Base-by-base conservation (phyloP, 2,797 vertebrate species). In the Eleutherodactylus coqui region DNA sequence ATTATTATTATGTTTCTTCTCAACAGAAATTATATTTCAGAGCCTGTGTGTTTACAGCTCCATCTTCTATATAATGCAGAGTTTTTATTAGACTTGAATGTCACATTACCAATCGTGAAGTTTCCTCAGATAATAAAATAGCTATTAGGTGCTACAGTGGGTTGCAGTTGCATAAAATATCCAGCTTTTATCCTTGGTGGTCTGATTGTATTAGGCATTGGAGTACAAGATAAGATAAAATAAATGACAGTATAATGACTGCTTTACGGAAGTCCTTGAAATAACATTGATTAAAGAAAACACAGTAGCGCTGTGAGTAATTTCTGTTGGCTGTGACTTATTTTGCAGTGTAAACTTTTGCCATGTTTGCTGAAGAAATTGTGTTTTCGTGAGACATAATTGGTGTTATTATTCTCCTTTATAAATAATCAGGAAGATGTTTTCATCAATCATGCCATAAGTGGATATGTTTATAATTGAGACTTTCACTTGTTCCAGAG, bases 71-170 rank as follows among this genome's bases (percentile, higher is more conserved):
- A 53, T 82, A n/a, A 38, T 53, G 38, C 4, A 49, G 36, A 34
- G 1, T 53, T 70, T 47, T 41, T 29, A 72, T 55, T 82, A 55
- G 34, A 51, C 47, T 27, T 43, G 19, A 62, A 62, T 27, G 49
- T 41, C 36, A 72, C 8, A 27, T 76, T 51, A 60, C 47, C n/a
- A 41, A 27, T 38, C 14, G 49, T 51, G 19, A 72, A 38, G 13
- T 82, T 53, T 53, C 34, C 67, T 53, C 24, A 4, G 14, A 79
- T 79, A 43, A 62, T 53, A 82, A 70, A 53, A 24, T n/a, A 47
- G 13, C 21, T 60, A 60, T 47, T 47, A 53, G 2, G 47, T 72
- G 16, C 36, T 70, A 24, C 60, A 29, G 62, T 16, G 36, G 29
- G 36, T n/a, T 53, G 17, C 6, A 29, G 13, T 19, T 81, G 43